Evolutionary conservation across 2,888 invertebrate genomes (phyloP), one percentile per base, ranked within the genome.

Genomic region (Drosophila antonietae): DNA sequence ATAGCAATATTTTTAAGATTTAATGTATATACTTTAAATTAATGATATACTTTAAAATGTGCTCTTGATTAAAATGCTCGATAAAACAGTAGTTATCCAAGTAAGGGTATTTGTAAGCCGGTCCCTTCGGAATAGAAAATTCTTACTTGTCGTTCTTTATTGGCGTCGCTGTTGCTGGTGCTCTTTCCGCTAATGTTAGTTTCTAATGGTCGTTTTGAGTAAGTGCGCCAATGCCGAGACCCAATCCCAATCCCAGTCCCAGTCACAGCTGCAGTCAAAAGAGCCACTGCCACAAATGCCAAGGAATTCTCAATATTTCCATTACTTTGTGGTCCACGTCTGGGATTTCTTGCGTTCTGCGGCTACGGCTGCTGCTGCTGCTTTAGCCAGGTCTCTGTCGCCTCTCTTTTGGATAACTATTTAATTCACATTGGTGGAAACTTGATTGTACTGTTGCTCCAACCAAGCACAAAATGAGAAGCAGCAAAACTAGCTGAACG

Each of bases 401-500:
- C 83, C 88, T 84, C 84, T 87, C 84, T 88, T 87, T 82, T 71
- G 82, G 83, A 71, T 79, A 84, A 82, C 88, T 84, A 88, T 84
- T 84, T 87, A 87, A 84, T 84, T 84, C 83, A 84, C 83, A 83
- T 83, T 87, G 85, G 83, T 84, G 88, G 85, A 84, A 87, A 84
- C 88, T 85, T 85, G 88, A 85, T 84, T 84, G 88, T 88, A 84
- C 84, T 81, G 83, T 79, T 76, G 73, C 78, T 75, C 59, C 78
- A 73, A n/a, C 79, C 73, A 76, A 58, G 76, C 83, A 80, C 78
- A 82, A 80, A 81, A 81, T 84, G 72, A 81, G 80, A 81, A 78
- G 76, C 78, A 73, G 78, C 80, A 68, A 81, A 78, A 80, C 81
- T 51, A 73, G 78, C 75, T 59, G 80, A 61, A 47, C 77, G 63